phyloP scores from a whole-genome alignment of 1,140 invertebrate genomes.

The Drosophila parvula region DNA sequence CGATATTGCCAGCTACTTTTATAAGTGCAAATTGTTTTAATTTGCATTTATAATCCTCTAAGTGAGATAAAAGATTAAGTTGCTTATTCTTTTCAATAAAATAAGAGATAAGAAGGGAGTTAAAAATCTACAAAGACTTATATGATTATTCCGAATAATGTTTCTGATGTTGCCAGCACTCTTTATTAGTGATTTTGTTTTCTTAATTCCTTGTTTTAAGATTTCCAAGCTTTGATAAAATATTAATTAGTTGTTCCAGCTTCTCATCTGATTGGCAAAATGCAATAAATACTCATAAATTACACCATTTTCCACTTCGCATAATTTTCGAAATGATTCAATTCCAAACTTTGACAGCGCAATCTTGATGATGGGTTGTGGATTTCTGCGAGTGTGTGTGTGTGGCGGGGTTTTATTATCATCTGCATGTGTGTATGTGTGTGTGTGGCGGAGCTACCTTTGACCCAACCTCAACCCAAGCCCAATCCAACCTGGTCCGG shows the following conservation, averaged over 20 bases:
- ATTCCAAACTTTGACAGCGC: slow-evolving; percentile 16
- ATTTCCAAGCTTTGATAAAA: not conserved
- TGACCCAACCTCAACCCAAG: slow-evolving; percentile 28
- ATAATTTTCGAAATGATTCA: slow-evolving; percentile 6
- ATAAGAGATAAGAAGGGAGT: not conserved
- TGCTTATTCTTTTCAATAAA: not conserved
- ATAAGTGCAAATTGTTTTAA: no score
- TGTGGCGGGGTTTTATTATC: slow-evolving; percentile 20
- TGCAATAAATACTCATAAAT: slow-evolving; percentile 12
- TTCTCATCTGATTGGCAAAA: not conserved
- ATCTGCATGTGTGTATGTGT: slow-evolving; percentile 16
- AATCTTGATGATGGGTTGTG: slow-evolving; percentile 8
- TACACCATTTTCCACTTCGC: not conserved
- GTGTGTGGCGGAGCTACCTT: slow-evolving; percentile 20
- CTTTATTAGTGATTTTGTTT: no score
- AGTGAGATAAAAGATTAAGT: no score
- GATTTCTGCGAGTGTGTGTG: slow-evolving; percentile 15
- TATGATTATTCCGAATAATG: no score
- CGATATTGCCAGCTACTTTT: no score
- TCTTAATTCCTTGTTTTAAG: not conserved
- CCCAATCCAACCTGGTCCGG: slow-evolving; percentile 6
- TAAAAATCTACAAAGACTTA: no score
- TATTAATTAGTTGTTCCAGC: not conserved
- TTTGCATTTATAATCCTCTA: not conserved
- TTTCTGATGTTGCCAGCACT: no score